These are phyloP conservation scores for Hylaeus anthracinus DNA, from an alignment of 1,140 invertebrate genomes.

Conservation along the genomic window DNA sequence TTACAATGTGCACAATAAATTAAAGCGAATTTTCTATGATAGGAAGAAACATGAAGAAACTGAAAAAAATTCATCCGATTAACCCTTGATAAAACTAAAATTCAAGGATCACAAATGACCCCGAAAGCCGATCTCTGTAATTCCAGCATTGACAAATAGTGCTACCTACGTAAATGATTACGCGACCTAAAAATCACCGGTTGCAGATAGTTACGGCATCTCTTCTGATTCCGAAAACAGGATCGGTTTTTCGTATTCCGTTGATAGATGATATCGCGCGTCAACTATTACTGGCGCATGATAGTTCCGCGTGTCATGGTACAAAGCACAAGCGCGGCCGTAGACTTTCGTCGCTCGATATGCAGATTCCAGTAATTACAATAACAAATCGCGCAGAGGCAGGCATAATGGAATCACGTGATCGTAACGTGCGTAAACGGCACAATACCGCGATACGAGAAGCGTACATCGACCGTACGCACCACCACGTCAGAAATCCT, in stretches of 20 bases:
- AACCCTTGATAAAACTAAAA: too few species aligned
- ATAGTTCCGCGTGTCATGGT: constrained; percentile 38
- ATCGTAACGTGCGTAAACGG: constrained; percentile 60
- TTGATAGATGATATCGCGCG: constrained; percentile 33
- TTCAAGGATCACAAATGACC: too few species aligned
- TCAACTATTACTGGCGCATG: constrained; percentile 35
- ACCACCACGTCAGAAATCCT: constrained; percentile 9
- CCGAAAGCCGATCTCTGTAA: too few species aligned
- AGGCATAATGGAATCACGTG: constrained; percentile 66
- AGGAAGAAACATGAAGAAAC: too few species aligned
- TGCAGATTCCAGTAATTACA: constrained; percentile 70
- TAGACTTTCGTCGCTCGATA: constrained; percentile 65
- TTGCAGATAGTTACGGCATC: neutral
- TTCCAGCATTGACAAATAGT: too few species aligned
- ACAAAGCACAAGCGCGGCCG: constrained; percentile 31
- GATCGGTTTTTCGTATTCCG: neutral
- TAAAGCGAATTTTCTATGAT: too few species aligned
- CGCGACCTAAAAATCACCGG: too few species aligned
- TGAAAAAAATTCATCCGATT: too few species aligned
- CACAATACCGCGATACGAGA: constrained; percentile 46
- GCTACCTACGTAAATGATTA: too few species aligned
- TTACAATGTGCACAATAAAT: too few species aligned
- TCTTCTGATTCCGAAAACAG: neutral
- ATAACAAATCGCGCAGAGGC: constrained; percentile 64
- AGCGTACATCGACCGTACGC: neutral